Base-by-base conservation (phyloP, 2,113 vertebrate species). In the Solea solea region DNA sequence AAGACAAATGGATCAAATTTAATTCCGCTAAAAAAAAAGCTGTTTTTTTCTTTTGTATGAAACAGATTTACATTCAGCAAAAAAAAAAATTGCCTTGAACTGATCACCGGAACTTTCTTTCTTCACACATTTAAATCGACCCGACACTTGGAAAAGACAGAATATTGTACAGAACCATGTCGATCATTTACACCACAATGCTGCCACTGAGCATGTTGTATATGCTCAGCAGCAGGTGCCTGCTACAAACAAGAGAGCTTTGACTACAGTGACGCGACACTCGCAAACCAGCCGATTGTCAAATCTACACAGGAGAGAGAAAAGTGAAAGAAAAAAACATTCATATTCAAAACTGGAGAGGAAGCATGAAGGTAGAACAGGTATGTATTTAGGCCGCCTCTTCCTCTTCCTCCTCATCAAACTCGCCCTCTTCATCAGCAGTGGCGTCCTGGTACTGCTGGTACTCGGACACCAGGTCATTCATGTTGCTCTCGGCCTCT, bases 401-500 rank as follows among this genome's bases (percentile, higher is more conserved):
- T 51, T 90, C 90, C 53, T 90, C 90, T 0, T 51, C 90, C 13
- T 90, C 90, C 45, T 91, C 90, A 40, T 91, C 90, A 27, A 90
- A 90, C 68, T 90, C 87, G 14, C 88, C 90, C 93, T 93, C 96
- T 72, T 97, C 96, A 68, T 96, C 95, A 0, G 94, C 94, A 0
- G 96, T 96, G 88, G 96, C 95, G 0, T 96, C 95, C 90, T 97
- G 96, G 86, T 96, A 96, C 90, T 97, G 95, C 78, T 97, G 96
- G 85, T 96, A 97, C 88, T 96, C 96, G 0, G 95, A 95, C 14
- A 96, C 95, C 44, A 95, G 89, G 91, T 95, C 95, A 0, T 96
- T 96, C 95, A 96, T 96, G 94, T 96, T 96, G 92, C 95, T 96
- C 83, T 96, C 94, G 0, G 94, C 95, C 70, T 96, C 94, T 0